Conservation (phyloP, 2,113 vertebrate genomes). For the Gasterosteus nipponicus region DNA sequence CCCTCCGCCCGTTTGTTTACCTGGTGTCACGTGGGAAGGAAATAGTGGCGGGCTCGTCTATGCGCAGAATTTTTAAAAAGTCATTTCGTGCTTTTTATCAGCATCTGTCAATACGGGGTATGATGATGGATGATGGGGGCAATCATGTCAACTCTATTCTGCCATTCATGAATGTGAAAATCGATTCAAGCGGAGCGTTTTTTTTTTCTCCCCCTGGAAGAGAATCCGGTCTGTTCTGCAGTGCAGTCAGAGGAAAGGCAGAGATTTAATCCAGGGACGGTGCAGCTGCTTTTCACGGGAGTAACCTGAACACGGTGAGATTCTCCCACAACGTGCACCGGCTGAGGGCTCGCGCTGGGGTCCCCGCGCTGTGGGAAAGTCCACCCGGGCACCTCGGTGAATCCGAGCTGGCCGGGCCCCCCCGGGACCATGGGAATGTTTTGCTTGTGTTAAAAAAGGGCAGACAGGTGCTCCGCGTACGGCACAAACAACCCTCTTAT, state of each 20-base stretch:
- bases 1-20: constrained; percentile 28
- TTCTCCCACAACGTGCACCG: not conserved
- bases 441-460: constrained; percentile 8
- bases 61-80: not conserved
- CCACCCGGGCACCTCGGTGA: not conserved
- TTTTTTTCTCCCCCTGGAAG: not conserved
- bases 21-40: not conserved
- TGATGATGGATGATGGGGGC: not conserved
- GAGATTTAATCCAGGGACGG: constrained; percentile 40
- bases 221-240: constrained; percentile 5
- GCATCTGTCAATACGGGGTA: not conserved
- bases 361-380: not conserved
- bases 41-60: not conserved
- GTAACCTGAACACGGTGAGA: not conserved
- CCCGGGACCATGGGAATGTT: not conserved
- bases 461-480: constrained; percentile 13
- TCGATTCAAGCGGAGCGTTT: not conserved
- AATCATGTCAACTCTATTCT: not conserved
- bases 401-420: constrained; percentile 5
- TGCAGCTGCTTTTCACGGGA: constrained; percentile 21
- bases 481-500: constrained; percentile 36
- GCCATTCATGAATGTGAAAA: not conserved
- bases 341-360: not conserved
- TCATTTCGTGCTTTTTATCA: not conserved
- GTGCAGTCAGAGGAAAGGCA: constrained; percentile 3